phyloP scores from a whole-genome alignment of 2,888 invertebrate species.

The Troides aeacus region DNA sequence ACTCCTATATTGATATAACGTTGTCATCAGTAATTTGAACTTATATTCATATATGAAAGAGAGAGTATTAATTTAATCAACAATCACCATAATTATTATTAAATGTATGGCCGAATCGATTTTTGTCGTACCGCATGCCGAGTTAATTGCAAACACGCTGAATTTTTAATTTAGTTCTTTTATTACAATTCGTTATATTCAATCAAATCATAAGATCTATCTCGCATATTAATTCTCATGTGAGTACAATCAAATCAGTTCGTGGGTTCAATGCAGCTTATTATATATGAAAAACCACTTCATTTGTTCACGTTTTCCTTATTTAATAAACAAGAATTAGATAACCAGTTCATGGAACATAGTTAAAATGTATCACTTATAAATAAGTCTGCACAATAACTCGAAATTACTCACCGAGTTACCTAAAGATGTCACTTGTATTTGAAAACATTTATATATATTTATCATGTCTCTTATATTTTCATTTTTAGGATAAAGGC shows the following conservation, averaged over 20 bases:
- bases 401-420: slow-evolving; percentile 16
- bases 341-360: slow-evolving; percentile 15
- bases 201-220: no score
- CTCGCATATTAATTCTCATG: no score
- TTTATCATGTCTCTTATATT: slow-evolving; percentile 16
- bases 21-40: no score
- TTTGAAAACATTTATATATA: slow-evolving; percentile 12
- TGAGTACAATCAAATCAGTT: no score
- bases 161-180: background rate
- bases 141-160: background rate
- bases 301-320: slow-evolving; percentile 22
- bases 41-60: no score
- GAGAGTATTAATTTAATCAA: no score
- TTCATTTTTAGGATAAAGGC: background rate
- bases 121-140: background rate
- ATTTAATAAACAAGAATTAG: slow-evolving; percentile 24
- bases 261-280: no score
- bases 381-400: slow-evolving; percentile 11
- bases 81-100: no score
- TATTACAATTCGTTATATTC: no score
- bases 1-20: no score
- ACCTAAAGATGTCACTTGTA: slow-evolving; percentile 21
- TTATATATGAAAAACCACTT: background rate
- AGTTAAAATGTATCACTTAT: slow-evolving; percentile 17
- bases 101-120: background rate